A percentile compares a stretch with the other conserved stretches of the same genome.
Conservation (phyloP, 2,888 invertebrate species). For the Ormyrus pomaceus region DNA sequence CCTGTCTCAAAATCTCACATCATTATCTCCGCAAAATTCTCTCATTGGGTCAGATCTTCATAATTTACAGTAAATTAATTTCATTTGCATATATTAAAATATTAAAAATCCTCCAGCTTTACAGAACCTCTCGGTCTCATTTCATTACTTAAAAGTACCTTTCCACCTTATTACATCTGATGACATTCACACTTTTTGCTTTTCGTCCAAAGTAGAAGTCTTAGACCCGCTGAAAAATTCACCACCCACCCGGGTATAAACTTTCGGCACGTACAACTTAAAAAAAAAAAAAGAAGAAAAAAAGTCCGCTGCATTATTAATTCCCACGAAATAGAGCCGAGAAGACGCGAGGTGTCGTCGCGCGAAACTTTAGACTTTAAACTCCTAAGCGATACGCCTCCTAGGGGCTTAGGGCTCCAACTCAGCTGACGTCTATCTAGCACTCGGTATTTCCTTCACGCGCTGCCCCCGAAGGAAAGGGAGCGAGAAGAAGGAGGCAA, state of each 20-base stretch:
- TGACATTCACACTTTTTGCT: too few relatives aligned
- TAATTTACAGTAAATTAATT: background rate
- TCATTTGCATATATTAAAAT: background rate
- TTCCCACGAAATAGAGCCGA: too few relatives aligned
- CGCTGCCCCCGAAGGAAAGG: background rate
- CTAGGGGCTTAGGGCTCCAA: background rate
- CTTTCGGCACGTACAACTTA: background rate
- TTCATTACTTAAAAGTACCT: background rate
- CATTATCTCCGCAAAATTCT: conserved; percentile 7
- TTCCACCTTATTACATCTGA: too few relatives aligned
- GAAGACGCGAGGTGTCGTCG: too few relatives aligned
- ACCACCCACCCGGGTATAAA: background rate
- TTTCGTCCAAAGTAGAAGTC: too few relatives aligned
- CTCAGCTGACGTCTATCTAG: background rate
- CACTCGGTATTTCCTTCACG: conserved; percentile 19
- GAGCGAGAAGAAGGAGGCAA: background rate
- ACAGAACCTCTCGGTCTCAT: background rate
- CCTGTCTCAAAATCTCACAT: background rate
- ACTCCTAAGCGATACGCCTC: too few relatives aligned
- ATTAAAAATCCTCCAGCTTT: background rate
- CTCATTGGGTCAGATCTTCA: background rate
- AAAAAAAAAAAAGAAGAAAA: too few relatives aligned
- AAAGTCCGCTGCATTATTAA: too few relatives aligned
- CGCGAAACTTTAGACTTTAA: too few relatives aligned
- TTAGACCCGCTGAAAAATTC: too few relatives aligned